Evolutionary conservation across 2,113 vertebrate species (phyloP).

Genomic region (Paramisgurnus dabryanus): DNA sequence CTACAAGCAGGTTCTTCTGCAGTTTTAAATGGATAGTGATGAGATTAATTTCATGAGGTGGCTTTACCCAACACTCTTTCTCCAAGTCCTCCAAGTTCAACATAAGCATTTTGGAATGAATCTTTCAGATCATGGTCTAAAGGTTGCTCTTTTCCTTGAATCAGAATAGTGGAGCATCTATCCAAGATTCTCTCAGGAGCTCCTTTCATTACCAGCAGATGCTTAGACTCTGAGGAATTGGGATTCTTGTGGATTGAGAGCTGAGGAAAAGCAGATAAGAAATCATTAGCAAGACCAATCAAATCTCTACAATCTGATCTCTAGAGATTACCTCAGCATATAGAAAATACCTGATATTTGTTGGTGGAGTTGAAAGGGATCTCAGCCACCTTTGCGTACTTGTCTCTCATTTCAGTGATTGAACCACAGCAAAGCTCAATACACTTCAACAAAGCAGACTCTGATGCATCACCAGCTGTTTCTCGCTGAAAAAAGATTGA

Average conservation of each 20-base stretch:
- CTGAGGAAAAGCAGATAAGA: constrained; percentile 61
- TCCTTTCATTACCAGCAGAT: constrained; percentile 91
- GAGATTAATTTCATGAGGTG: neutral
- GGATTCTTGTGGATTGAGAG: constrained; percentile 86
- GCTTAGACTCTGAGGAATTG: constrained; percentile 70
- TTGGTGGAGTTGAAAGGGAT: constrained; percentile 96
- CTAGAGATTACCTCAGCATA: neutral
- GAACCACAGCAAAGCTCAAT: constrained; percentile 90
- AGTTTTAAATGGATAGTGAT: neutral
- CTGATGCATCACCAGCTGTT: constrained; percentile 88
- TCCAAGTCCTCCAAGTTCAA: constrained; percentile 87
- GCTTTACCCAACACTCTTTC: constrained; percentile 84
- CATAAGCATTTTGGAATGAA: constrained; percentile 86
- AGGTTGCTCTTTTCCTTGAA: constrained; percentile 83
- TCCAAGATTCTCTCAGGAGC: constrained; percentile 91
- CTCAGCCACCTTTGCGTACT: constrained; percentile 81
- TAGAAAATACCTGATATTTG: constrained; percentile 85
- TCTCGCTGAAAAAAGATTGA: constrained; percentile 73
- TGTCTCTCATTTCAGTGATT: constrained; percentile 83
- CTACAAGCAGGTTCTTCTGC: neutral
- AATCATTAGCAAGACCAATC: neutral
- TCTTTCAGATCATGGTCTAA: constrained; percentile 87
- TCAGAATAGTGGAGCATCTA: constrained; percentile 83
- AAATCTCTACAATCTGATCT: neutral
- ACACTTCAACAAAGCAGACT: constrained; percentile 91